Conservation (phyloP, 2,113 vertebrate genomes). For the Stegastes partitus region DNA sequence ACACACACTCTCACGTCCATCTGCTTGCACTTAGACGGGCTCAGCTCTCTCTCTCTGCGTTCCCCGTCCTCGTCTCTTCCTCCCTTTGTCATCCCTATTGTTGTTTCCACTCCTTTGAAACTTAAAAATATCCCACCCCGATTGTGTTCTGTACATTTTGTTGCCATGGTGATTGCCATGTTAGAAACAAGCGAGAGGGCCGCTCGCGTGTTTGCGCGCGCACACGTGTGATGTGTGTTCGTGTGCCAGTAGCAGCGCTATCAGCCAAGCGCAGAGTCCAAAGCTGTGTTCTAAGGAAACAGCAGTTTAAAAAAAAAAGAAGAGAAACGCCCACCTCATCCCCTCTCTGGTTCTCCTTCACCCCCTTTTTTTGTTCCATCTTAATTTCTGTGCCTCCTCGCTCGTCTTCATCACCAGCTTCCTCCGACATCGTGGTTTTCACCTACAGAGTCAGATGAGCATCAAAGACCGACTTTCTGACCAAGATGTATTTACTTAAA, state of each 20-base stretch:
- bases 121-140: slow-evolving; percentile 78
- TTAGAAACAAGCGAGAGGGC: slow-evolving; percentile 59
- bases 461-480: too few species aligned
- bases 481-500: too few species aligned
- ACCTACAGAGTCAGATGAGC: too few species aligned
- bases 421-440: neutral
- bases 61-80: slow-evolving; percentile 49
- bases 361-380: slow-evolving; percentile 35
- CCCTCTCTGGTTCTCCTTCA: slow-evolving; percentile 32
- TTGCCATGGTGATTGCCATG: slow-evolving; percentile 81
- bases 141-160: slow-evolving; percentile 79
- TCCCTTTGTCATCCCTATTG: slow-evolving; percentile 72
- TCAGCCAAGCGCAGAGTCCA: slow-evolving; percentile 72
- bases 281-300: slow-evolving; percentile 71
- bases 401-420: slow-evolving; percentile 51
- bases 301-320: slow-evolving; percentile 68
- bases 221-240: slow-evolving; percentile 59
- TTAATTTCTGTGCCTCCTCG: slow-evolving; percentile 40
- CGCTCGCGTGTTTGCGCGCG: slow-evolving; percentile 31
- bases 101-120: slow-evolving; percentile 81
- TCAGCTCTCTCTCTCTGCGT: slow-evolving; percentile 41
- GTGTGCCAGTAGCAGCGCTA: slow-evolving; percentile 71
- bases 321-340: slow-evolving; percentile 53
- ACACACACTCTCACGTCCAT: slow-evolving; percentile 44
- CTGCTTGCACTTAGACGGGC: slow-evolving; percentile 65